Evolutionary conservation across 2,888 invertebrate genomes (phyloP).

Genomic region (Andrena fulva): DNA sequence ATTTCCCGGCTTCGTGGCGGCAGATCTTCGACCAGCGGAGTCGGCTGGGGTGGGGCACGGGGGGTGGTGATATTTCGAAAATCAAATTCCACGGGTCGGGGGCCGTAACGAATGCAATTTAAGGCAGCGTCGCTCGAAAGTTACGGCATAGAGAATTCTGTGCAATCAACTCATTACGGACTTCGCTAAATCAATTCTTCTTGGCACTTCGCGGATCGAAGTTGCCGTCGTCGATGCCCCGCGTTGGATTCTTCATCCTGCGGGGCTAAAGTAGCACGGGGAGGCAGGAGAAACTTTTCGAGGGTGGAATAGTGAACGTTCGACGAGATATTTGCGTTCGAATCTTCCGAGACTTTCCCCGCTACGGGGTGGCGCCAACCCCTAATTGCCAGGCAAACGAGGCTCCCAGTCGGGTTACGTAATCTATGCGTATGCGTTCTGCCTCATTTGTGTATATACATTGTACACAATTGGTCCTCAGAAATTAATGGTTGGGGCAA

Average conservation of each 20-base stretch:
- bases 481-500: too few relatives aligned
- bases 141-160: slow-evolving; percentile 63
- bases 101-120: slow-evolving; percentile 68
- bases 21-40: slow-evolving; percentile 34
- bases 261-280: neutral
- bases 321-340: neutral
- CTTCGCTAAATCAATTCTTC: slow-evolving; percentile 68
- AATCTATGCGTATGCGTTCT: neutral
- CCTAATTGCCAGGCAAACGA: slow-evolving; percentile 10
- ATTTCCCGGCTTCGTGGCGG: slow-evolving; percentile 54
- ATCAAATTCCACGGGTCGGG: slow-evolving; percentile 66
- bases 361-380: neutral
- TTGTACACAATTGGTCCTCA: too few relatives aligned
- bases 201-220: slow-evolving; percentile 48
- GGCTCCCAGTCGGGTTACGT: neutral
- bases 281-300: slow-evolving; percentile 15
- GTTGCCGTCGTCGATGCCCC: slow-evolving; percentile 16
- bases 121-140: slow-evolving; percentile 60
- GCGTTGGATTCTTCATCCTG: slow-evolving; percentile 2
- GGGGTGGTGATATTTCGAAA: slow-evolving; percentile 64
- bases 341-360: slow-evolving; percentile 5
- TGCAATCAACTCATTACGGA: slow-evolving; percentile 70
- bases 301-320: neutral
- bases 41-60: neutral
- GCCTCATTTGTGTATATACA: too few relatives aligned